Base-by-base conservation (phyloP, 2,888 invertebrate genomes). In the Caradrina clavipalpis region DNA sequence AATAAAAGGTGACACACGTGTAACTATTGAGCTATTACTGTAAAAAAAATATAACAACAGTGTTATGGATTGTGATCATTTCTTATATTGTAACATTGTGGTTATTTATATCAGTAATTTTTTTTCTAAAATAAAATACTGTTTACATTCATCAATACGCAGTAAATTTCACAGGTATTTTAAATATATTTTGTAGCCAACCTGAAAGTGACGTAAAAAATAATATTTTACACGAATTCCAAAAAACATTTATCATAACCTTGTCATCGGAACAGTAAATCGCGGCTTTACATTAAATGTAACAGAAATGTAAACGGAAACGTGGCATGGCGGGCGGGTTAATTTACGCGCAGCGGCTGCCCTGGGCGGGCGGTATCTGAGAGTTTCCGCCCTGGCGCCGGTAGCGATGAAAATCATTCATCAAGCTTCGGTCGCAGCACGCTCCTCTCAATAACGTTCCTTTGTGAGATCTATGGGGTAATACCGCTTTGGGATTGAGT, bases 401-500 rank as follows among this genome's bases (percentile, higher is more conserved):
- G 90, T 87, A 89, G 87, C 93, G 92, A 91, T 93, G 93, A 92
- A 92, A 91, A 87, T 89, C 91, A 92, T 94, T 90, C 92, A 94
- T 94, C 94, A 94, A 90, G 88, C 87, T 92, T 93, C 89, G 93
- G 92, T 90, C 88, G 86, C 89, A 87, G 87, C 88, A 89, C 89
- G 89, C 85, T 89, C 83, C 86, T 87, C 87, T 89, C 91, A 90
- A 90, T 91, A 89, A 88, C 86, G 83, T 80, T 81, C 63, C 70
- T 71, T 77, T 80, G 73, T 69, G 65, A 80, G 69, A 80, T 69
- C 55, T 76, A 80, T 69, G 62, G 39, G 59, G 53, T 66, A 66
- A 78, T 69, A 66, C 69, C 56, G 61, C 39, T 64, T 69, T 66
- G 50, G 60, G 39, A 76, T 66, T 50, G 76, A 69, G 65, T 63